A percentile compares a stretch with the other conserved stretches of the same genome.
Conservation (phyloP, 2,113 vertebrate genomes). For the Dicerorhinus sumatrensis region DNA sequence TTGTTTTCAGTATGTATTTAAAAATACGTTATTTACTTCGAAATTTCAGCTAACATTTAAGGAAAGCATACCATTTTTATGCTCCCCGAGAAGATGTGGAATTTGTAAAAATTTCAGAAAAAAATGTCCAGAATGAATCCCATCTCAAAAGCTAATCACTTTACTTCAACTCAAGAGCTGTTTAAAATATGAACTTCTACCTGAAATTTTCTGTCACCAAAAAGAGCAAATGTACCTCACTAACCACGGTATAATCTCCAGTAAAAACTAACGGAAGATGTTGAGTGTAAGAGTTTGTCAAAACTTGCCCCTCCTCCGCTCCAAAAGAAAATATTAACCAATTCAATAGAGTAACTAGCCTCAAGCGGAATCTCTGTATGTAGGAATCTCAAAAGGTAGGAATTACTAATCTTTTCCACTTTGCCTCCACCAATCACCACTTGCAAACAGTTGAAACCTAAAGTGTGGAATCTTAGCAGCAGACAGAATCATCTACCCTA, state of each 20-base stretch:
- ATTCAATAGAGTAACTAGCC: neutral
- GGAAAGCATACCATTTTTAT: neutral
- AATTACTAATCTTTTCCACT: neutral
- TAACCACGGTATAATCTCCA: neutral
- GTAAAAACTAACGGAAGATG: neutral
- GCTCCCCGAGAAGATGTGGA: neutral
- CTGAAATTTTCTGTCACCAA: neutral
- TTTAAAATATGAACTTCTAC: neutral
- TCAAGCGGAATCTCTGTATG: neutral
- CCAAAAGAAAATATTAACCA: slow-evolving; percentile 20
- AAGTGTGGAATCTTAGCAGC: neutral
- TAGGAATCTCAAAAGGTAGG: neutral
- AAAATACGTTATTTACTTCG: slow-evolving; percentile 8
- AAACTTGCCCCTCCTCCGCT: neutral
- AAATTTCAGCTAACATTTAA: slow-evolving; percentile 31
- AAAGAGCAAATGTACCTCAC: neutral
- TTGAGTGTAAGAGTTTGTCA: neutral
- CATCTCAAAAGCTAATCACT: neutral
- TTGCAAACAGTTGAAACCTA: neutral
- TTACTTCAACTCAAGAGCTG: neutral
- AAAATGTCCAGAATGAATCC: neutral
- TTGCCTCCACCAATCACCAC: neutral
- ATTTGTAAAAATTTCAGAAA: neutral
- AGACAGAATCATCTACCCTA: neutral
- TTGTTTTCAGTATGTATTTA: neutral